These are phyloP conservation scores for Pseudolaguvia tuberculata DNA, from an alignment of 2,113 vertebrate species.

Conservation along the genomic window DNA sequence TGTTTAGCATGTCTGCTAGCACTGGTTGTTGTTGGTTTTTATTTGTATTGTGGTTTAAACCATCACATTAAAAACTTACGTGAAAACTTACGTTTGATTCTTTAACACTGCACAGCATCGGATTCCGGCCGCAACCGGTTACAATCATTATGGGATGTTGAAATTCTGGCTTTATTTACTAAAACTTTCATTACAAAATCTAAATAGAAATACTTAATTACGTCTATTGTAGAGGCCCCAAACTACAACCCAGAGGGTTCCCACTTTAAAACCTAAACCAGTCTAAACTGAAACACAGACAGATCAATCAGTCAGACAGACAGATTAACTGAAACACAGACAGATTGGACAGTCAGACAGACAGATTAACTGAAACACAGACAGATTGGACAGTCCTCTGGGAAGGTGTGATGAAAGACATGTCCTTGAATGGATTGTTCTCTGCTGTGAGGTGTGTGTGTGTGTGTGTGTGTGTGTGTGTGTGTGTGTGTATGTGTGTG, in stretches of 20 bases:
- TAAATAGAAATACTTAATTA: too few relatives aligned
- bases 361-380: too few relatives aligned
- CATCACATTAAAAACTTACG: slow-evolving; percentile 64
- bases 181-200: background rate
- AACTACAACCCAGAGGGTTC: too few relatives aligned
- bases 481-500: too few relatives aligned
- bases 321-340: too few relatives aligned
- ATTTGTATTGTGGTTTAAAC: slow-evolving; percentile 61
- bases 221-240: too few relatives aligned
- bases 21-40: slow-evolving; percentile 57
- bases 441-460: slow-evolving; percentile 36
- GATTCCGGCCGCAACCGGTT: background rate
- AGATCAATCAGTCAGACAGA: too few relatives aligned
- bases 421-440: slow-evolving; percentile 58
- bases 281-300: too few relatives aligned
- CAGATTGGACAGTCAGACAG: too few relatives aligned
- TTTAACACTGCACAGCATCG: background rate
- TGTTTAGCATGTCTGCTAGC: slow-evolving; percentile 39
- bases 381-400: slow-evolving; percentile 32
- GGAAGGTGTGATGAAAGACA: slow-evolving; percentile 42
- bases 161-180: background rate
- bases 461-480: too few relatives aligned
- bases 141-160: background rate
- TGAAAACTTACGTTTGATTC: slow-evolving; percentile 40
- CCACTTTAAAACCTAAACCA: too few relatives aligned